Base-by-base conservation (phyloP, 2,888 invertebrate species). In the Caenorhabditis macrosperma region DNA sequence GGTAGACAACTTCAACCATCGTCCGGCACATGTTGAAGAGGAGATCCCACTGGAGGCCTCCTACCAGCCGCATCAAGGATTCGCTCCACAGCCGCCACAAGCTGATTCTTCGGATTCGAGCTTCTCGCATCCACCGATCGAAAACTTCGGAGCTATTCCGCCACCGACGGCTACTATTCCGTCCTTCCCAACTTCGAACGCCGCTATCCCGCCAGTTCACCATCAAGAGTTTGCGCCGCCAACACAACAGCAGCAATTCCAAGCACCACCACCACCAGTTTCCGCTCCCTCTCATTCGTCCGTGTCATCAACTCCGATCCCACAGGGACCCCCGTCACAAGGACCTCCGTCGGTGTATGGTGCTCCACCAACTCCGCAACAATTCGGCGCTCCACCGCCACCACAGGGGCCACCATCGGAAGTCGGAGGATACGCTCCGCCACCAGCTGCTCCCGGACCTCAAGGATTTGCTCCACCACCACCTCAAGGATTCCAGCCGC, bases 141-240 rank as follows among this genome's bases (percentile, higher is more conserved):
- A 68, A 38, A 38, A 63, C 30, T 66, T 66, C n/a, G 67, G 66
- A n/a, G 57, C 74, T 7, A 41, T 66, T 22, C 72, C 66, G 30
- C 72, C 72, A 50, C 76, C 82, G 9, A 74, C 82, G 17, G 69
- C 85, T 0, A 71, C 82, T 5, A 85, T 85, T 35, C 86, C 85
- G 24, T 83, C 84, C 30, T 85, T 85, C 84, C 85, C 84, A 26
- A 76, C 67, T 9, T 80, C 84, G 17, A 82, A 82, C 17, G 74
- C 79, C 4, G 83, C 82, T 22, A 72, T 78, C 46, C 78, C 83
- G 38, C 63, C 80, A 41, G 26, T 55, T 48, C 71, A 61, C 7
- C 55, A 57, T 20, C 48, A 67, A 28, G 50, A 44, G 7, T 24
- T 41, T n/a, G 54, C 66, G 57, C 74, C 76, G 33, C 66, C 74